Base-by-base conservation (phyloP, 2,888 invertebrate genomes). In the Gortyna flavago region DNA sequence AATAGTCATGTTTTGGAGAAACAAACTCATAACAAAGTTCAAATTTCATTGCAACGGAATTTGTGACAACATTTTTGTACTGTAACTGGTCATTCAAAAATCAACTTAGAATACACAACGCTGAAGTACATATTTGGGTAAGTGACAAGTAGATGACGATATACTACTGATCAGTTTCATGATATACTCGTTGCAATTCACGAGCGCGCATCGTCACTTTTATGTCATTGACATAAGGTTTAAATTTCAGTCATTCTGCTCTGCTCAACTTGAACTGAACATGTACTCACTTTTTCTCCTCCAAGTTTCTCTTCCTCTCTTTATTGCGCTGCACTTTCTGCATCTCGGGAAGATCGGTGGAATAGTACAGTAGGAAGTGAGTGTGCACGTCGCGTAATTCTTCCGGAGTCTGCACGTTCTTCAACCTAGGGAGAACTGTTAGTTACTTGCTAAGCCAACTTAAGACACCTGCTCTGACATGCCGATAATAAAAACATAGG, bases 281-380 rank as follows among this genome's bases (percentile, higher is more conserved):
- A n/a, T 51, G 0, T 21, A 88, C 94, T 94, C 88, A 95, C 96
- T 95, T 96, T 89, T 94, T 97, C 77, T 97, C 97, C 77, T 97
- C 97, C 9, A 96, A 95, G 83, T 96, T 97, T 76, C 95, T 97
- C 92, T 97, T 98, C 88, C 94, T 97, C 90, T 98, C 98, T 89
- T 98, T 98, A 18, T 95, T 94, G 0, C 97, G 96, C 91, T 97
- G 97, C 21, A 98, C 97, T 72, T 98, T 98, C 90, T 98, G 98
- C 99, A 99, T 98, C 73, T 97, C 97, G 0, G 98, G 98, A 84
- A 99, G 96, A 72, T 99, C 98, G 72, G 97, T 97, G 0, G 98
- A 98, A 93, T 99, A 99, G 94, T 99, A 99, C 32, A 99, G 96
- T 85, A 99, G 97, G 93, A 99, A 99, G 91, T 99, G 99, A 86